phyloP scores from a whole-genome alignment of 23 tunicate genomes.

The Trididemnum miniatum region DNA sequence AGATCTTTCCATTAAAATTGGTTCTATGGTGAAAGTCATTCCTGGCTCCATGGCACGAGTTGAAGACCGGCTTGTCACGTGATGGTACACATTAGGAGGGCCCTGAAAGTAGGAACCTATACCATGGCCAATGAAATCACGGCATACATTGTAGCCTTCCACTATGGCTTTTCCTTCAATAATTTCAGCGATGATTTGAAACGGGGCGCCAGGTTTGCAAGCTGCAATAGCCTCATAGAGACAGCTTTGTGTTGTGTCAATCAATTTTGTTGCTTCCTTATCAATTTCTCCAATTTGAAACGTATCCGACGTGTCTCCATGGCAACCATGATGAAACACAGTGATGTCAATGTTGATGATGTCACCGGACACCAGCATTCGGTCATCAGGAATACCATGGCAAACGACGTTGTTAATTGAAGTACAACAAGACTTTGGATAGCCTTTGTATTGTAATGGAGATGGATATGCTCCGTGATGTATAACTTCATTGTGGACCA shows the following conservation, averaged over 20 bases:
- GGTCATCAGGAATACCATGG: slow-evolving; percentile 88
- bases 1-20: slow-evolving; percentile 79
- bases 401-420: slow-evolving; percentile 89
- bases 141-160: slow-evolving; percentile 57
- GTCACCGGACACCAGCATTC: slow-evolving; percentile 51
- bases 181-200: slow-evolving; percentile 38
- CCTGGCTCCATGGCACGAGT: slow-evolving; percentile 56
- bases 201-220: slow-evolving; percentile 57
- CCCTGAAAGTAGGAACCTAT: slow-evolving; percentile 77
- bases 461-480: slow-evolving; percentile 81
- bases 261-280: slow-evolving; percentile 22
- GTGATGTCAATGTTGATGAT: slow-evolving; percentile 81
- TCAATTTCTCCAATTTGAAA: slow-evolving; percentile 77
- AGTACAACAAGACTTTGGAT: slow-evolving; percentile 93
- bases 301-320: slow-evolving; percentile 94
- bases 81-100: slow-evolving; percentile 69
- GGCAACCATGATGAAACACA: slow-evolving; percentile 70
- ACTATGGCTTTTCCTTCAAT: slow-evolving; percentile 44
- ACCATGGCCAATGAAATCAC: slow-evolving; percentile 80
- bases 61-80: not conserved
- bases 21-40: slow-evolving; percentile 85
- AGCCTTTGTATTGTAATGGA: slow-evolving; percentile 73
- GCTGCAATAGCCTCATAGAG: slow-evolving; percentile 43
- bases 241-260: slow-evolving; percentile 35
- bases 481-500: slow-evolving; percentile 58